Conservation (phyloP, 2,797 vertebrate genomes). For the Lemur catta region DNA sequence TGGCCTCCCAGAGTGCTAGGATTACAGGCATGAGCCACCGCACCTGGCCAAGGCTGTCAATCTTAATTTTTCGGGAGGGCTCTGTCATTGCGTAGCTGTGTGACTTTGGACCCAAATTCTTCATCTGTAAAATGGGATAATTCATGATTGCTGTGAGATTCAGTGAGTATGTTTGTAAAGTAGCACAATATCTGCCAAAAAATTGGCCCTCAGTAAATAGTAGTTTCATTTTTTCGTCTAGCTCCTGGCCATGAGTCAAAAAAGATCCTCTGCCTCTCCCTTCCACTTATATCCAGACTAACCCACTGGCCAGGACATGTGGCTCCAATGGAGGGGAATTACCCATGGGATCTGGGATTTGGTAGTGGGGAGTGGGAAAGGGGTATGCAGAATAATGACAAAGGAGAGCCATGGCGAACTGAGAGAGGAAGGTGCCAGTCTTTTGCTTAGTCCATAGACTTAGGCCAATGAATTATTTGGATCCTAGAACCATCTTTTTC, state of each 20-base stretch:
- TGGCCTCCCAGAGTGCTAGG: too few species aligned
- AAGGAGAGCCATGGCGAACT: neutral
- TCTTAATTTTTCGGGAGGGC: neutral
- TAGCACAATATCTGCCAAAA: neutral
- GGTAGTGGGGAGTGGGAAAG: neutral
- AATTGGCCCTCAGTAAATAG: neutral
- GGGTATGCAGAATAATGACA: neutral
- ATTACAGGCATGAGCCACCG: too few species aligned
- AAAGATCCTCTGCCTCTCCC: neutral
- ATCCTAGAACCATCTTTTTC: neutral
- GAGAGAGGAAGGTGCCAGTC: neutral
- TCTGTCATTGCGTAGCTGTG: neutral
- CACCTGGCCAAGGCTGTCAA: neutral
- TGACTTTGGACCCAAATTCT: neutral
- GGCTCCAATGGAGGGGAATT: neutral
- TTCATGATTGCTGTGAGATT: neutral
- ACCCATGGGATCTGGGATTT: neutral
- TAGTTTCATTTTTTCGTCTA: neutral
- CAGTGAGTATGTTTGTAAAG: neutral
- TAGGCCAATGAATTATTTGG: neutral
- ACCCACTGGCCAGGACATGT: neutral
- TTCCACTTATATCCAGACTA: rapidly evolving
- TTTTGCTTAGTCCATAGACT: neutral
- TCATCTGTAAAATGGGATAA: neutral
- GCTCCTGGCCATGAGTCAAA: neutral